Conservation (phyloP, 2,797 vertebrate species). For the Mormyrus hasselquistii region DNA sequence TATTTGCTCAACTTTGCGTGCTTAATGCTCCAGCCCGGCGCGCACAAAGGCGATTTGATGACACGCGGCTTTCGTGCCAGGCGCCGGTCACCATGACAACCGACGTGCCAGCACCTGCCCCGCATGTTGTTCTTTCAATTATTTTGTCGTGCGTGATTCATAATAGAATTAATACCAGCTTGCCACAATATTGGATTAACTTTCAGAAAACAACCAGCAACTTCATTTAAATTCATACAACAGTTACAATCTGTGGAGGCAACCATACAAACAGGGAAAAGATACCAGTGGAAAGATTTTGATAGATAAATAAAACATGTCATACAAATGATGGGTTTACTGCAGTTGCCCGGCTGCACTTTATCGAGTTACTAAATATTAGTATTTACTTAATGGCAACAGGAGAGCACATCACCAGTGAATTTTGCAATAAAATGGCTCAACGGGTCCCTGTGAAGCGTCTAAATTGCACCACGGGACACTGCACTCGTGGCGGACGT, state of each 20-base stretch:
- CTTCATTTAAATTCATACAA: slow-evolving; percentile 75
- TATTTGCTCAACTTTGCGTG: slow-evolving; percentile 79
- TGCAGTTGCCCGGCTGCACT: slow-evolving; percentile 71
- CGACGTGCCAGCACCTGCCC: slow-evolving; percentile 84
- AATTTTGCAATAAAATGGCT: slow-evolving; percentile 77
- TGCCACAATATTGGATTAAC: slow-evolving; percentile 68
- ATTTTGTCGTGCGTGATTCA: slow-evolving; percentile 66
- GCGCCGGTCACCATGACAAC: slow-evolving; percentile 68
- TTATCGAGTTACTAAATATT: slow-evolving; percentile 72
- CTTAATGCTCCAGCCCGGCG: slow-evolving; percentile 62
- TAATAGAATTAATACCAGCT: slow-evolving; percentile 53
- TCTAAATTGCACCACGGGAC: slow-evolving; percentile 66
- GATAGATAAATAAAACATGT: slow-evolving; percentile 73
- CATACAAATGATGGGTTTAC: slow-evolving; percentile 74
- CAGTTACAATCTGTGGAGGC: slow-evolving; percentile 61
- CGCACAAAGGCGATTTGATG: slow-evolving; percentile 73
- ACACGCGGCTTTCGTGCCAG: slow-evolving; percentile 65
- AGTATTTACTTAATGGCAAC: slow-evolving; percentile 79
- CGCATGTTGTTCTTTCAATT: slow-evolving; percentile 64
- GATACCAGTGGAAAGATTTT: slow-evolving; percentile 64
- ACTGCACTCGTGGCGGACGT: slow-evolving; percentile 40
- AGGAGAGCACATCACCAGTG: slow-evolving; percentile 72
- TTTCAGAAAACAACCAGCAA: slow-evolving; percentile 56
- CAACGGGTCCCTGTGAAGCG: slow-evolving; percentile 71
- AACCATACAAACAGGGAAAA: slow-evolving; percentile 55